Evolutionary conservation across 2,797 vertebrate genomes (phyloP), one percentile per base, ranked within the genome.

Genomic region (Poecilia picta): DNA sequence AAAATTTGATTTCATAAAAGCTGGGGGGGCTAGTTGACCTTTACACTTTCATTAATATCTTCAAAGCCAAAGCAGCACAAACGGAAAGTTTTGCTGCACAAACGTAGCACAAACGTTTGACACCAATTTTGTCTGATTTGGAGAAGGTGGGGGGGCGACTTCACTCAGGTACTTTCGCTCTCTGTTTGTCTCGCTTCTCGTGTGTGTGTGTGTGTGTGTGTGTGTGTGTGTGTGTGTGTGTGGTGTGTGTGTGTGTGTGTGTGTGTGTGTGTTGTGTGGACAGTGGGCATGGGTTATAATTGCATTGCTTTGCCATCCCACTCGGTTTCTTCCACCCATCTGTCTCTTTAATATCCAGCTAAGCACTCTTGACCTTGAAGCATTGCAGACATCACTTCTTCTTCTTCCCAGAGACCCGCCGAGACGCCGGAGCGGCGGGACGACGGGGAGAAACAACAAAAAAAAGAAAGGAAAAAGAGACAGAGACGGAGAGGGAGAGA

Each of bases 311-410:
- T 88, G 91, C 90, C 90, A 85, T 93, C 87, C 88, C 87, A 85
- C 90, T 90, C 85, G 59, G 82, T 83, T 89, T 89, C 66, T 87
- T 80, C 79, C 89, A 83, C 88, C 90, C 91, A 91, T 91, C 92
- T 90, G 91, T 93, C 93, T 92, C 91, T 90, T 91, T 92, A 93
- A 92, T 93, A 93, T 94, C 91, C 87, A 92, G 90, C 93, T 92
- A 91, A 93, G 92, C 91, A 91, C 91, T 92, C 93, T 94, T 94
- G 93, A 94, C 94, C 94, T 94, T 93, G 93, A 93, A 85, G 90
- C 86, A 83, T 87, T 83, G 76, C 89, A 77, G 75, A 36, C 83
- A 72, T 81, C 87, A 83, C n/a, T n/a, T n/a, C n/a, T n/a, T n/a
- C n/a, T n/a, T n/a, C 80, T 75, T 73, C 85, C 45, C 55, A 62